Evolutionary conservation across 2,888 invertebrate genomes (phyloP), one percentile per base, ranked within the genome.

Genomic region (Nephrocerus scutellatus): DNA sequence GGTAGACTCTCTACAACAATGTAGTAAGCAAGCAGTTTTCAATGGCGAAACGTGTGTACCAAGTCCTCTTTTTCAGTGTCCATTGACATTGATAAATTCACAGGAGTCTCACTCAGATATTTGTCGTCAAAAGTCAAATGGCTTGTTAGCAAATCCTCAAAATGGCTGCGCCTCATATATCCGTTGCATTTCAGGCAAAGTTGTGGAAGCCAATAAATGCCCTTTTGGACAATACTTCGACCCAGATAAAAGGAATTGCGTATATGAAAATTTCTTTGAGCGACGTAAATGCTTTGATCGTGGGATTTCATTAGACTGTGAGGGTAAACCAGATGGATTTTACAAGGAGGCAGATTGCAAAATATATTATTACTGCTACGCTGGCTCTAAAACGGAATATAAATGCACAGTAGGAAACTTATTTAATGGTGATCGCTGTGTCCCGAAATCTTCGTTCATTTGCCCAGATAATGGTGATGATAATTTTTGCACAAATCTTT

Each of bases 371-470:
- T 74, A 74, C 60, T 79, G 78, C 53, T 72, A 74, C 12, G 67
- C 69, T 39, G 76, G 76, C 2, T 58, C 59, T 10, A 64, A 72
- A 43, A 76, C 75, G 0, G 63, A 68, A 39, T 67, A 76, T 3
- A 62, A 66, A 12, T 77, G 78, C 46, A 65, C 70, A 0, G 38
- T 40, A 0, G 68, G 63, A 4, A 70, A 72, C 43, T 51, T 74
- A n/a, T 77, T 76, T 56, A 75, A 77, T 50, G 77, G 77, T 0
- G 73, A 74, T 50, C 59, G 73, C 28, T 78, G 77, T 53, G 74
- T 76, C 8, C 57, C 70, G 6, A 60, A 63, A 13, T 55, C 55
- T 5, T 66, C 68, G 36, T 75, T 71, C 50, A 50, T 67, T 2
- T 77, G 75, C 48, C 24, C 73, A 70, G 53, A 70, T 43, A 8